A percentile compares a stretch with the other conserved stretches of the same genome.
Evolutionary conservation across 2,888 invertebrate genomes (phyloP).

Genomic region (Epistrophe eligans): DNA sequence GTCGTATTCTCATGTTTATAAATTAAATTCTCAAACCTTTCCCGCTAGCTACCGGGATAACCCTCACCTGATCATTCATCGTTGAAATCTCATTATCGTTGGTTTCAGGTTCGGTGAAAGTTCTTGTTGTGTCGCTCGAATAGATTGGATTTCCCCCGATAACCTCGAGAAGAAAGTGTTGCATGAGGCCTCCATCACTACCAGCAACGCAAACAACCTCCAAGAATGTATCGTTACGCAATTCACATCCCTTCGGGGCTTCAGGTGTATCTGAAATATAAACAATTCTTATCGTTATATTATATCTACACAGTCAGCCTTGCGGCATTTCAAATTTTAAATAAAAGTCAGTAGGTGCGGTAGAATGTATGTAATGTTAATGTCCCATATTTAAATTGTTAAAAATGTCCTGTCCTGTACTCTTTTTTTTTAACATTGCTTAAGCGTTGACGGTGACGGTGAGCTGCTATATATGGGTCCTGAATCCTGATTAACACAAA

Average conservation of each 20-base stretch:
- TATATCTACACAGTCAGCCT: constrained; percentile 45
- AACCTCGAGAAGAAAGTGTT: constrained; percentile 93
- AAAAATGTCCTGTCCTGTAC: constrained; percentile 4
- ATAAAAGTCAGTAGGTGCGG: constrained; percentile 37
- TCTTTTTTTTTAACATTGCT: not conserved
- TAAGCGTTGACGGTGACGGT: not conserved
- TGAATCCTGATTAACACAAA: constrained; percentile 11
- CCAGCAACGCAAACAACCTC: constrained; percentile 91
- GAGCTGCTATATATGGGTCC: not conserved
- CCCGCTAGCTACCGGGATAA: constrained; percentile 22
- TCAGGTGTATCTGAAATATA: constrained; percentile 89
- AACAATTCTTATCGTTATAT: constrained; percentile 70
- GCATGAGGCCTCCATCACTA: constrained; percentile 91
- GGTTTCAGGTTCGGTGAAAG: constrained; percentile 81
- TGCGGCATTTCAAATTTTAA: constrained; percentile 47
- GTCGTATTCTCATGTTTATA: constrained; percentile 73
- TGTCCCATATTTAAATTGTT: constrained; percentile 27
- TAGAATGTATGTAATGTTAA: constrained; percentile 30
- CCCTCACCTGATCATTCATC: constrained; percentile 87
- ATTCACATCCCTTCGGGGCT: constrained; percentile 89
- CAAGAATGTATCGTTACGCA: constrained; percentile 88
- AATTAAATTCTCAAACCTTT: constrained; percentile 72
- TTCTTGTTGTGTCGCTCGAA: constrained; percentile 84
- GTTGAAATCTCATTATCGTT: constrained; percentile 87
- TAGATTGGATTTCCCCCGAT: constrained; percentile 86